A percentile compares a stretch with the other conserved stretches of the same genome.
phyloP scores from a whole-genome alignment of 2,113 vertebrate species.

The Mus spicilegus region DNA sequence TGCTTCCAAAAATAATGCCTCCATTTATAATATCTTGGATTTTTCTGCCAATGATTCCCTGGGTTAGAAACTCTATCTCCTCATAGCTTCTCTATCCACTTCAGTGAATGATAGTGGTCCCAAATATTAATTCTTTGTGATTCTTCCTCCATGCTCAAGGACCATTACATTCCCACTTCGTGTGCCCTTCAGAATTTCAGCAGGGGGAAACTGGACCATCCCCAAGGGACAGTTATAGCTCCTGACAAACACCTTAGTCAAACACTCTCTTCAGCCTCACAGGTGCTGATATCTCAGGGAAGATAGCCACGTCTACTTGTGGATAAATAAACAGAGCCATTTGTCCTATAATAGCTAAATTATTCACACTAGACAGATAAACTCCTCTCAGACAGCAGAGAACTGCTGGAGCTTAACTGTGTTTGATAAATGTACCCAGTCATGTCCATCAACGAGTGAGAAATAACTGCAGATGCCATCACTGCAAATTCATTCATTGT shows the following conservation, averaged over 20 bases:
- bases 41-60: not conserved
- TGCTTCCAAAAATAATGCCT: not conserved
- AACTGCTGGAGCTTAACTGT: conserved; percentile 61
- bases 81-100: not conserved
- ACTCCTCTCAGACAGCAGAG: conserved; percentile 48
- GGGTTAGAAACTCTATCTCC: not conserved
- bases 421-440: conserved; percentile 52
- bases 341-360: conserved; percentile 58
- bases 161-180: not conserved
- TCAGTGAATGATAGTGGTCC: not conserved
- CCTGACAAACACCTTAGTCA: not conserved
- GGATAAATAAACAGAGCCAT: conserved; percentile 52
- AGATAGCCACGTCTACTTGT: conserved; percentile 5
- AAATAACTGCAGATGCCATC: conserved; percentile 57
- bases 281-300: conserved; percentile 24
- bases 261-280: not conserved
- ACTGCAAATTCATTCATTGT: conserved; percentile 66
- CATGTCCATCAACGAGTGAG: conserved; percentile 52
- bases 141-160: not conserved
- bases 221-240: not conserved
- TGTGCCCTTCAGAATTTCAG: conserved; percentile 62
- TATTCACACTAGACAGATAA: conserved; percentile 66
- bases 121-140: not conserved
- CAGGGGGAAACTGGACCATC: not conserved
- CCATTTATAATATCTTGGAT: not conserved